phyloP scores from a whole-genome alignment of 1,140 invertebrate species.

The fruit fly (Drosophila melanogaster) region DNA sequence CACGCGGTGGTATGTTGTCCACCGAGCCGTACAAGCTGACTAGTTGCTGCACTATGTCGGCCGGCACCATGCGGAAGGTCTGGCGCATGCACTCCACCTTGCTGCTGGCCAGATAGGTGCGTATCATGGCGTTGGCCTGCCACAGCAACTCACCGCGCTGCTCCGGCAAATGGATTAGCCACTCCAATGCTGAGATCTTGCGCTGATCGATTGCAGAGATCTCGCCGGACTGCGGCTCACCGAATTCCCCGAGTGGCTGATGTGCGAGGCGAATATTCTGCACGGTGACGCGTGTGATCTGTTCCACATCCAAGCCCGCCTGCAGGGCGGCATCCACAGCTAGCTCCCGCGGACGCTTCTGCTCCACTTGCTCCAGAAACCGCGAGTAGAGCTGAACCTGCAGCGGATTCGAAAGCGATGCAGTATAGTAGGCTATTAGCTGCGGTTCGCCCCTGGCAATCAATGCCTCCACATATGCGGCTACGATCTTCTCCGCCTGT shows the following conservation, averaged over 20 bases:
- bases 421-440: constrained; percentile 93
- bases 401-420: constrained; percentile 88
- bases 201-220: constrained; percentile 66
- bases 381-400: constrained; percentile 92
- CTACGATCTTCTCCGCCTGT: constrained; percentile 90
- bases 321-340: constrained; percentile 89
- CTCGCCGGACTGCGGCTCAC: constrained; percentile 45
- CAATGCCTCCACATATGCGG: constrained; percentile 89
- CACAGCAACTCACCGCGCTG: constrained; percentile 92
- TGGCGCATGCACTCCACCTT: constrained; percentile 89
- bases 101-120: constrained; percentile 89
- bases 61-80: constrained; percentile 89
- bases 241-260: constrained; percentile 75
- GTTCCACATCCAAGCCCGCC: constrained; percentile 92
- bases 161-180: constrained; percentile 92
- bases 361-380: constrained; percentile 89
- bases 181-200: constrained; percentile 94
- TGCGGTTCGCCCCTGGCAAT: constrained; percentile 90
- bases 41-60: constrained; percentile 88
- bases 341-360: constrained; percentile 85
- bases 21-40: constrained; percentile 86
- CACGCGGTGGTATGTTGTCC: constrained; percentile 85
- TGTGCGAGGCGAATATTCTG: constrained; percentile 87
- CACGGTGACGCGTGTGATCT: constrained; percentile 93
- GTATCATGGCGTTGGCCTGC: constrained; percentile 95